Conservation (phyloP, 2,888 invertebrate genomes). For the Ametastegia equiseti region DNA sequence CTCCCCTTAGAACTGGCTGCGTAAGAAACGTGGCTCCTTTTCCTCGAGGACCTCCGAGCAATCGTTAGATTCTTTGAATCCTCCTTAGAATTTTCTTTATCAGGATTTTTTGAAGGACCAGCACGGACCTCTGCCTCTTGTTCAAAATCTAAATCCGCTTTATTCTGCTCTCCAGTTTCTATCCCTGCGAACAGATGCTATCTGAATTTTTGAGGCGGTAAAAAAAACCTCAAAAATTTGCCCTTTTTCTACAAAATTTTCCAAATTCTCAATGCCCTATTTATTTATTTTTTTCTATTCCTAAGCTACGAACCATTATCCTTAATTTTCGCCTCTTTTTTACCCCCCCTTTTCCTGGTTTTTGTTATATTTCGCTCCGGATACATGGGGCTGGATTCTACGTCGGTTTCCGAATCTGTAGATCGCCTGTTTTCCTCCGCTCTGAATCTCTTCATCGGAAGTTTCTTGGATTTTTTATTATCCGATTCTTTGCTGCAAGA, state of each 20-base stretch:
- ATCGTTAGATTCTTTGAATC: background rate
- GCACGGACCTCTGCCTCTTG: too few relatives aligned
- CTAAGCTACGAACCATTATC: background rate
- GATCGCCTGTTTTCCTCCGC: background rate
- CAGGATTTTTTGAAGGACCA: too few relatives aligned
- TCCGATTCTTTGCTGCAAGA: background rate
- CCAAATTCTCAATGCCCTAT: too few relatives aligned
- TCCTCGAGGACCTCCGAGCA: slow-evolving; percentile 53
- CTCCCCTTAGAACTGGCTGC: background rate
- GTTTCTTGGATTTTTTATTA: background rate
- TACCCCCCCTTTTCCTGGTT: slow-evolving; percentile 15
- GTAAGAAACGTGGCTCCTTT: slow-evolving; percentile 54
- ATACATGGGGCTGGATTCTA: background rate
- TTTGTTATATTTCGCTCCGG: background rate
- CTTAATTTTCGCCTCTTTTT: background rate
- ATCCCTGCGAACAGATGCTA: background rate
- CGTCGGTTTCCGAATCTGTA: background rate
- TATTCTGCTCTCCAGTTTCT: background rate
- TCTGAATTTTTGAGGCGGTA: background rate
- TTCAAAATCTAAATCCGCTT: background rate
- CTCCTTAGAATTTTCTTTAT: slow-evolving; percentile 6
- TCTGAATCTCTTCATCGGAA: background rate
- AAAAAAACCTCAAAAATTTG: too few relatives aligned
- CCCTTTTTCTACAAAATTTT: too few relatives aligned
- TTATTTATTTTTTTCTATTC: too few relatives aligned